Evolutionary conservation across 2,113 vertebrate species (phyloP), one percentile per base, ranked within the genome.

Genomic region (Coracopsis vasa): DNA sequence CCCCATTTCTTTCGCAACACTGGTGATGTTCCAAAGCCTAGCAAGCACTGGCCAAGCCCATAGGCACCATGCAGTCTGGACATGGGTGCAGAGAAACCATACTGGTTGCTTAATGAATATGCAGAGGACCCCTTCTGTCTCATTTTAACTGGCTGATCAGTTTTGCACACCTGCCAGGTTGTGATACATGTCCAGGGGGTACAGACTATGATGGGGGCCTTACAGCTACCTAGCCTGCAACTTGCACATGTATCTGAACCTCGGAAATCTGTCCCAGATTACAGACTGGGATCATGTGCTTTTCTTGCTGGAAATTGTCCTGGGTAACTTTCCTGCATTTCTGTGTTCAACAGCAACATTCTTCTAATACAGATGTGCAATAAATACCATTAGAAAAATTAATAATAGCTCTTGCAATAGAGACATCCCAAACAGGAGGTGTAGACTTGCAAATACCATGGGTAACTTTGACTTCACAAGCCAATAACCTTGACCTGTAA

Each of bases 401-500:
- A 84, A 1, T 4, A 56, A 48, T 9, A 58, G 47, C 20, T 62
- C 16, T 53, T 58, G 14, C 50, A 51, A 10, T 1, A 79, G 16
- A 62, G 17, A 42, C 9, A 42, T 53, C 37, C 45, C 42, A 27
- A 88, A 61, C 7, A 93, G 28, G 64, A 66, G 17, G 16, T 25
- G 35, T 5, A 62, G 37, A 66, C 28, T 72, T 80, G 81, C 48
- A 77, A 87, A 44, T 29, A 72, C 31, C 29, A n/a, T 0, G 2
- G 45, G 7, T 37, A 82, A 65, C n/a, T 90, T 16, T 47, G 42
- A 51, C 48, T 85, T 93, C 66, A 70, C 41, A 92, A 92, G 58
- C 45, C 62, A 80, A 3, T 16, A 90, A 65, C 90, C 90, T 90
- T 95, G 96, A 94, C 82, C 85, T 64, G 50, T 25, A 82, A 95